Conservation (phyloP, 2,888 invertebrate species). For the Lycophotia porphyrea region DNA sequence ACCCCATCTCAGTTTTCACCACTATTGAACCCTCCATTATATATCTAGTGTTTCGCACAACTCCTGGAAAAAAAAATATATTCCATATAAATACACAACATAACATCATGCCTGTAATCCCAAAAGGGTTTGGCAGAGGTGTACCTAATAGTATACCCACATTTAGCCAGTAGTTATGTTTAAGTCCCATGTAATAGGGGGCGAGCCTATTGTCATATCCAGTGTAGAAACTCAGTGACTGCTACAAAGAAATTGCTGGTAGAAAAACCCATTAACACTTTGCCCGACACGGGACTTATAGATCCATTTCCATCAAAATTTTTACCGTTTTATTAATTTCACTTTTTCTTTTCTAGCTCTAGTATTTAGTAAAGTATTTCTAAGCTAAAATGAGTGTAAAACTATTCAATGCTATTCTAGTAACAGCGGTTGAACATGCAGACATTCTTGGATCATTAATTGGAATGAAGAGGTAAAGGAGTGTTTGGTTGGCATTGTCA, state of each 20-base stretch:
- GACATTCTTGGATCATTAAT: neutral
- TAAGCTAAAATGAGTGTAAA: neutral
- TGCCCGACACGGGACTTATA: neutral
- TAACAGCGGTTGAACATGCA: neutral
- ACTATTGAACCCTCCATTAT: conserved; percentile 80
- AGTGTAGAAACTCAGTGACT: neutral
- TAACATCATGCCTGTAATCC: neutral
- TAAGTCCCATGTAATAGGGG: neutral
- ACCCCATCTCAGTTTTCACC: conserved; percentile 83
- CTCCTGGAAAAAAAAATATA: conserved; percentile 22
- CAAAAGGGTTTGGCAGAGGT: neutral
- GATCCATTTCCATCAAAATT: neutral
- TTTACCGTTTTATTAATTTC: neutral
- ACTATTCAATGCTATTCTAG: neutral
- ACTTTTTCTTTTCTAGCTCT: neutral
- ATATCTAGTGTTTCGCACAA: neutral
- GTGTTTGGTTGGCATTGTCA: too few species aligned
- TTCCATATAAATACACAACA: neutral
- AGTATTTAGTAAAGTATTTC: neutral
- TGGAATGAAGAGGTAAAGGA: neutral
- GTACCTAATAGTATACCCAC: neutral
- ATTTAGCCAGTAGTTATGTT: neutral
- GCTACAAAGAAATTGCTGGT: neutral
- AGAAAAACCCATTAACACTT: neutral
- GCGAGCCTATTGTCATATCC: neutral